Evolutionary conservation across 2,888 invertebrate genomes (phyloP).

Genomic region (Acleris literana): DNA sequence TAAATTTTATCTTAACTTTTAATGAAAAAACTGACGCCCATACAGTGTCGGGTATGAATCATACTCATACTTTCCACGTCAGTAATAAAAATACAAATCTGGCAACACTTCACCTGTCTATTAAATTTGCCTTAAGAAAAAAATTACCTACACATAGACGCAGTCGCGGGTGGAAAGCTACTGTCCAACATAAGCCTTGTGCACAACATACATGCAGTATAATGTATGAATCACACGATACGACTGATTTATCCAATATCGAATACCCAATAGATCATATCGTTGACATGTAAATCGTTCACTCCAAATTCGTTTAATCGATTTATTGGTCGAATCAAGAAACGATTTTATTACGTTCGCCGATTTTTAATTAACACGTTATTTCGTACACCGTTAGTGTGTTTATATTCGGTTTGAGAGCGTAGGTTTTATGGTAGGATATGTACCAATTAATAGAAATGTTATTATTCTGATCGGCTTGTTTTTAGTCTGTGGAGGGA

Average conservation of each 20-base stretch:
- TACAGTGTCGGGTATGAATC: no score
- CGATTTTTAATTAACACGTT: conserved; percentile 36
- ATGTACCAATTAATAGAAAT: conserved; percentile 27
- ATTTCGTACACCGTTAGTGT: conserved; percentile 23
- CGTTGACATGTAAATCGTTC: conserved; percentile 26
- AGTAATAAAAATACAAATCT: no score
- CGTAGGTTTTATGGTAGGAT: conserved; percentile 20
- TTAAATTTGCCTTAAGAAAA: no score
- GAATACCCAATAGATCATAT: conserved; percentile 7
- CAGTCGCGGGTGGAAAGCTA: no score
- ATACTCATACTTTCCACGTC: no score
- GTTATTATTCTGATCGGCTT: conserved; percentile 23
- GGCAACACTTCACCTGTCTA: no score
- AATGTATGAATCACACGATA: not conserved
- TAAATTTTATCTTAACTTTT: no score
- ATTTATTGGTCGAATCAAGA: conserved; percentile 28
- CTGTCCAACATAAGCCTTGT: no score
- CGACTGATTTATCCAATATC: no score
- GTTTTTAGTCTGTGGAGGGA: conserved; percentile 3
- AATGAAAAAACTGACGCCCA: no score
- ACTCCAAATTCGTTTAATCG: conserved; percentile 17
- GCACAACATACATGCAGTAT: not conserved
- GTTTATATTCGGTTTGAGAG: conserved; percentile 28
- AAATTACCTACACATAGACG: no score
- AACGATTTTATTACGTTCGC: conserved; percentile 32